Percentiles rank a stretch among this genome's conserved stretches.
Conservation (phyloP, 2,888 invertebrate genomes). For the Scaptodrosophila latifasciaeformis region DNA sequence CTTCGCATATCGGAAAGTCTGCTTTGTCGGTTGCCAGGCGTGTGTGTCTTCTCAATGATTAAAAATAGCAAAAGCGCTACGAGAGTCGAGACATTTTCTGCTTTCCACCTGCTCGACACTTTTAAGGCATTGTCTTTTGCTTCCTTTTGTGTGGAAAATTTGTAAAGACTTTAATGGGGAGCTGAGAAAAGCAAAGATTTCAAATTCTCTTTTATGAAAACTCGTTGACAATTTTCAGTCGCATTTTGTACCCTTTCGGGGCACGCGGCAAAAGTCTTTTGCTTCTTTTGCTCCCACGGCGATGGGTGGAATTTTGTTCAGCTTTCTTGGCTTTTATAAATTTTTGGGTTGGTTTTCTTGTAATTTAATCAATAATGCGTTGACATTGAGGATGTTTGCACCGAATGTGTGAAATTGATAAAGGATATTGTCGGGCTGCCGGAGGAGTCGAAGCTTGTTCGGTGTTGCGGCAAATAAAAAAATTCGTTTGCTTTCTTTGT, state of each 20-base stretch:
- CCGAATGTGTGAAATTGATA: constrained; percentile 52
- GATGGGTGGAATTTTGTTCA: constrained; percentile 50
- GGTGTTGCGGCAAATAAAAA: constrained; percentile 11
- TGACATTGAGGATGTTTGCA: constrained; percentile 18
- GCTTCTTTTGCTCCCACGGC: constrained; percentile 33
- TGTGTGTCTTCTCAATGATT: constrained; percentile 25
- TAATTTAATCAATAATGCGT: constrained; percentile 54
- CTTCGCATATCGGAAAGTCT: constrained; percentile 1
- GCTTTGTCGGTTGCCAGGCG: not conserved
- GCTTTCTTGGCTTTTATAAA: constrained; percentile 1
- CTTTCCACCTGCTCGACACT: not conserved
- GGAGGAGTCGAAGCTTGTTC: not conserved
- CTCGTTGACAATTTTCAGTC: constrained; percentile 7
- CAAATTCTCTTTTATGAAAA: not conserved
- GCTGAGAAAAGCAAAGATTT: no score
- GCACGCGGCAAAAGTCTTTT: no score
- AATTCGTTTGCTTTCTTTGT: constrained; percentile 27
- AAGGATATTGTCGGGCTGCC: constrained; percentile 30
- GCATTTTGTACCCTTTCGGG: no score
- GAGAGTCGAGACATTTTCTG: no score
- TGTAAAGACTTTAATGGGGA: no score
- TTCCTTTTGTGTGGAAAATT: no score
- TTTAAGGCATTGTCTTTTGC: not conserved
- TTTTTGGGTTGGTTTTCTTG: constrained; percentile 12
- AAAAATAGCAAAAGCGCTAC: constrained; percentile 24